phyloP scores from a whole-genome alignment of 1,140 invertebrate genomes.

The Trachymyrmex septentrionalis region DNA sequence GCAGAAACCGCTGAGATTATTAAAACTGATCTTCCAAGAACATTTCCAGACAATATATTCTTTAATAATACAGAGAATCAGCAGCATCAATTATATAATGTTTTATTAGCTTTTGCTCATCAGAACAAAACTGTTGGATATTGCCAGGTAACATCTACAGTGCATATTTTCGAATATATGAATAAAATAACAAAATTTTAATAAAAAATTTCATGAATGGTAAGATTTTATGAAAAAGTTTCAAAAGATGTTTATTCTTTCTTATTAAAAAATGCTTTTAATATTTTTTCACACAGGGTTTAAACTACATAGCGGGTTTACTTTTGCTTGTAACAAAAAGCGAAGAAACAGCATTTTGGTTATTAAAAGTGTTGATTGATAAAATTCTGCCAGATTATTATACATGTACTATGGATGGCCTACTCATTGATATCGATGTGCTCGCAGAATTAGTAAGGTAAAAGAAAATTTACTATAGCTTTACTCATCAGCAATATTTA shows the following conservation, averaged over 20 bases:
- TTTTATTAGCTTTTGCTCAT: slow-evolving; percentile 95
- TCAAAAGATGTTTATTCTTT: slow-evolving; percentile 17
- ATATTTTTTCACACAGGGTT: slow-evolving; percentile 88
- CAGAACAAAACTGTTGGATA: slow-evolving; percentile 95
- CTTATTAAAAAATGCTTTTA: slow-evolving; percentile 27
- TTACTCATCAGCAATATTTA: slow-evolving; percentile 4
- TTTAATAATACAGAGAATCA: slow-evolving; percentile 92
- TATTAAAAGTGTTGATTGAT: slow-evolving; percentile 95
- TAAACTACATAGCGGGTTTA: slow-evolving; percentile 97
- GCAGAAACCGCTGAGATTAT: slow-evolving; percentile 92
- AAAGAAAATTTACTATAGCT: slow-evolving; percentile 29
- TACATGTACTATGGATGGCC: slow-evolving; percentile 94
- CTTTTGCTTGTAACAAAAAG: slow-evolving; percentile 94
- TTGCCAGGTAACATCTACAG: slow-evolving; percentile 90
- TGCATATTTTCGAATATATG: not conserved
- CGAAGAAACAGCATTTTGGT: slow-evolving; percentile 97
- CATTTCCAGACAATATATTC: slow-evolving; percentile 98
- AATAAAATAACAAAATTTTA: slow-evolving; percentile 10
- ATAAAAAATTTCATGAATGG: slow-evolving; percentile 31
- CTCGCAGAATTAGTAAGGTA: slow-evolving; percentile 93
- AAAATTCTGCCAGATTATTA: slow-evolving; percentile 96
- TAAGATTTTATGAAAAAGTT: slow-evolving; percentile 28
- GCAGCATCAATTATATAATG: slow-evolving; percentile 93
- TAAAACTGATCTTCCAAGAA: slow-evolving; percentile 94
- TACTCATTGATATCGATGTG: slow-evolving; percentile 95